A percentile compares a stretch with the other conserved stretches of the same genome.
phyloP scores from a whole-genome alignment of 2,888 invertebrate genomes.

The Gisinianus flammeolus region DNA sequence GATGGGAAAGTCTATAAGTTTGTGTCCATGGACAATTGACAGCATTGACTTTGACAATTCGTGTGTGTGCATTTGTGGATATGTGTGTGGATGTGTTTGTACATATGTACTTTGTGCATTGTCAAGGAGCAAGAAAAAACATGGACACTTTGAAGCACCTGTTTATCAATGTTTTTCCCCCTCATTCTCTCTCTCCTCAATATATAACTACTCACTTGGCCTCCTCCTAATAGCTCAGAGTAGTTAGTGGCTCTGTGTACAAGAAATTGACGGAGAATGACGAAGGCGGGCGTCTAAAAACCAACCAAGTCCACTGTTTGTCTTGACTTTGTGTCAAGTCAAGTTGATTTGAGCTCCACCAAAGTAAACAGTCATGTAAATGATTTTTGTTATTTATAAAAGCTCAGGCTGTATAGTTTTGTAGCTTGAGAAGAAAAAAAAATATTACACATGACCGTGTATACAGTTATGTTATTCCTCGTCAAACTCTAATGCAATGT shows the following conservation, averaged over 20 bases:
- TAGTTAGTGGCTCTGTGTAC: too few species aligned
- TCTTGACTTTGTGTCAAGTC: slow-evolving; percentile 10
- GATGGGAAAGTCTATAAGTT: not conserved
- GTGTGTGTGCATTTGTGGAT: not conserved
- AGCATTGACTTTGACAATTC: not conserved
- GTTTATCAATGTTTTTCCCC: not conserved
- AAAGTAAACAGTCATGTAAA: slow-evolving; percentile 29
- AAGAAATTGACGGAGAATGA: not conserved
- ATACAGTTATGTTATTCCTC: not conserved
- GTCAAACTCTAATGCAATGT: not conserved
- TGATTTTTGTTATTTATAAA: slow-evolving; percentile 17
- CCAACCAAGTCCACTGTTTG: slow-evolving; percentile 18
- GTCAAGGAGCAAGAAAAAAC: too few species aligned
- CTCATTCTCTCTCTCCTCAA: too few species aligned
- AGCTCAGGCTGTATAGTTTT: not conserved
- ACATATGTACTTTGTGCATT: too few species aligned
- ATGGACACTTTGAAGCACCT: too few species aligned
- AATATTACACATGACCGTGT: too few species aligned
- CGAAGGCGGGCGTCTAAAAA: not conserved
- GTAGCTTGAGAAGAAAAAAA: not conserved
- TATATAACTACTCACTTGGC: too few species aligned
- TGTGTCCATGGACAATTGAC: not conserved
- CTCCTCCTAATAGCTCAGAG: too few species aligned
- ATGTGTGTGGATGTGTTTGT: too few species aligned
- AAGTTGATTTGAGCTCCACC: slow-evolving; percentile 17